Evolutionary conservation across 2,888 invertebrate species (phyloP), one percentile per base, ranked within the genome.

Genomic region (Diaperis boleti): DNA sequence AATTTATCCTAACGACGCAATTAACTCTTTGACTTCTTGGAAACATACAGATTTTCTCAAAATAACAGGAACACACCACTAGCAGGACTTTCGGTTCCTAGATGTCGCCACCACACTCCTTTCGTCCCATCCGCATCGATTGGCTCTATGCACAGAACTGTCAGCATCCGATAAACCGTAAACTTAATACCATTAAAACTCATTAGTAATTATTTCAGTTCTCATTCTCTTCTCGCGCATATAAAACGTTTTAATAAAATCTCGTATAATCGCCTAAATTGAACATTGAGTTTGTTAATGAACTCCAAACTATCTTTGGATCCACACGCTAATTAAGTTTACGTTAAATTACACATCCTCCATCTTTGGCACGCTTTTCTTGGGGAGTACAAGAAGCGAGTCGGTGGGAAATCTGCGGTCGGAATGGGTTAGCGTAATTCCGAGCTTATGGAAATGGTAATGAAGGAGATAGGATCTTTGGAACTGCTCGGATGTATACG

Each of bases 301-400:
- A 57, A 57, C 57, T 57, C 20, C 37, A 45, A 47, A 57, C 57
- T 57, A 57, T 57, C 57, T 57, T 37, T 31, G 45, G 11, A 57
- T 57, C 18, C 57, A 20, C 10, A 45, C 37, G 18, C 13, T 57
- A 57, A 57, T 57, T 57, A 57, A 57, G 45, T 57, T 57, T 57
- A 26, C 47, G 37, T 57, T 57, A 47, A 57, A 57, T 57, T 57
- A 47, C 45, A 57, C 57, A 57, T 37, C 45, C 56, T 55, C 55
- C 50, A 37, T 50, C 50, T 50, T 22, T 41, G 18, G 52, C 37
- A 8, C 13, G 39, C 54, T 54, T 54, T 49, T 49, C 49, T 49
- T 33, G 31, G 14, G 18, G 29, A 33, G 35, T 15, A 35, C 33
- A 35, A 49, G 35, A 29, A 49, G 49, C 49, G 11, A 13, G 17